A percentile compares a stretch with the other conserved stretches of the same genome.
Conservation (phyloP, 2,113 vertebrate genomes). For the Monopterus albus region DNA sequence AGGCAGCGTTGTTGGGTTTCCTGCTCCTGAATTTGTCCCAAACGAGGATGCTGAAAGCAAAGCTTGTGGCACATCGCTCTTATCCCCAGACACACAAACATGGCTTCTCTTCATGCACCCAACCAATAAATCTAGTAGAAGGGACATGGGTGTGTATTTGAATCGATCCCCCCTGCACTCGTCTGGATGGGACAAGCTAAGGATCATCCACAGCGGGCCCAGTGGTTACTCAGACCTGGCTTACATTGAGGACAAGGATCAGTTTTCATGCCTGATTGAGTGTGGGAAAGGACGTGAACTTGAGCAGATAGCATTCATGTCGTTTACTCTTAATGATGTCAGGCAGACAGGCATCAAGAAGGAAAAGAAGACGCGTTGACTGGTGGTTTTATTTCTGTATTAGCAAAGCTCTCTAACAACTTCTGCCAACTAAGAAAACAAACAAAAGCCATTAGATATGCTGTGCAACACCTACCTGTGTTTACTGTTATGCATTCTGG, state of each 20-base stretch:
- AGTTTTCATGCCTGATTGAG: constrained; percentile 90
- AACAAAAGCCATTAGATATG: constrained; percentile 48
- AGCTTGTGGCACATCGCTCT: constrained; percentile 62
- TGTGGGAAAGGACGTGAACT: constrained; percentile 83
- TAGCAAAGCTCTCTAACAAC: constrained; percentile 37
- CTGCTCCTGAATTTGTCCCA: constrained; percentile 61
- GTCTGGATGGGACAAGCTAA: constrained; percentile 81
- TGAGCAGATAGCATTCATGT: constrained; percentile 81
- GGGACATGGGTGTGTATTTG: constrained; percentile 88
- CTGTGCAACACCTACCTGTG: constrained; percentile 67
- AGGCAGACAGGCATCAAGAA: constrained; percentile 66
- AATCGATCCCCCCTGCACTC: constrained; percentile 82
- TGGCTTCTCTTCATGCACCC: constrained; percentile 95
- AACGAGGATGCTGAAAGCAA: constrained; percentile 62
- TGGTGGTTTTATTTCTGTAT: constrained; percentile 30
- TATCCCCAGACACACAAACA: constrained; percentile 69
- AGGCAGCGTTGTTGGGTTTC: constrained; percentile 91
- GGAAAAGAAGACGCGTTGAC: constrained; percentile 60
- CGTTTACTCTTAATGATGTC: constrained; percentile 77
- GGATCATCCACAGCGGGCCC: constrained; percentile 86
- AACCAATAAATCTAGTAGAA: constrained; percentile 74
- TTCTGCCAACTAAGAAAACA: constrained; percentile 26
- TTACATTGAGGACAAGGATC: constrained; percentile 80
- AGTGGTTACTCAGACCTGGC: constrained; percentile 92
- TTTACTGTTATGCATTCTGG: constrained; percentile 59